These are phyloP conservation scores for Ditylenchus dipsaci DNA, from an alignment of 1,140 invertebrate genomes.

Conservation along the genomic window DNA sequence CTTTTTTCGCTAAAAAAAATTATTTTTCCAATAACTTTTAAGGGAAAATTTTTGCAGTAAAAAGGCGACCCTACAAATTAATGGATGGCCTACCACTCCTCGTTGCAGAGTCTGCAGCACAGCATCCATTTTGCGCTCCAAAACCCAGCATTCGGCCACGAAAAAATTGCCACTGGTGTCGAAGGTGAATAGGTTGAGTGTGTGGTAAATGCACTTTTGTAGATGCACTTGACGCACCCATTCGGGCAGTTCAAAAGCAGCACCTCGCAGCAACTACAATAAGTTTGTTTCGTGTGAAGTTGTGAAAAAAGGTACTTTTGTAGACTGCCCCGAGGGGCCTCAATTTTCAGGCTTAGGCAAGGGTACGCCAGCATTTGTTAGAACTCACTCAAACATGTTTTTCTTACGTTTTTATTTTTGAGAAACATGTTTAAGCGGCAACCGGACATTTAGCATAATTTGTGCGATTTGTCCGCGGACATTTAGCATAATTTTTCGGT, in stretches of 20 bases:
- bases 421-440: too few relatives aligned
- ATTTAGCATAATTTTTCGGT: too few relatives aligned
- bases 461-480: too few relatives aligned
- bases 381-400: too few relatives aligned
- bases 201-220: constrained; percentile 71
- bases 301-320: neutral
- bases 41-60: constrained; percentile 13
- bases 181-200: constrained; percentile 71
- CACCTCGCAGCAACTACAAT: constrained; percentile 82
- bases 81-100: constrained; percentile 83
- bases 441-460: too few relatives aligned
- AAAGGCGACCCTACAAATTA: too few relatives aligned
- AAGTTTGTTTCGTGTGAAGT: constrained; percentile 63
- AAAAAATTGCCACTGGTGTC: constrained; percentile 78
- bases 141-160: constrained; percentile 96
- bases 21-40: constrained; percentile 6
- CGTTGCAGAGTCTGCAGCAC: constrained; percentile 80
- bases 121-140: constrained; percentile 76
- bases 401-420: too few relatives aligned
- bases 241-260: constrained; percentile 83
- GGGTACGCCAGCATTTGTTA: too few relatives aligned
- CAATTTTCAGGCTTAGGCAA: too few relatives aligned
- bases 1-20: constrained; percentile 4
- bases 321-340: neutral
- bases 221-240: constrained; percentile 82